Evolutionary conservation across 1,140 invertebrate genomes (phyloP).

Genomic region (Penaeus indicus): DNA sequence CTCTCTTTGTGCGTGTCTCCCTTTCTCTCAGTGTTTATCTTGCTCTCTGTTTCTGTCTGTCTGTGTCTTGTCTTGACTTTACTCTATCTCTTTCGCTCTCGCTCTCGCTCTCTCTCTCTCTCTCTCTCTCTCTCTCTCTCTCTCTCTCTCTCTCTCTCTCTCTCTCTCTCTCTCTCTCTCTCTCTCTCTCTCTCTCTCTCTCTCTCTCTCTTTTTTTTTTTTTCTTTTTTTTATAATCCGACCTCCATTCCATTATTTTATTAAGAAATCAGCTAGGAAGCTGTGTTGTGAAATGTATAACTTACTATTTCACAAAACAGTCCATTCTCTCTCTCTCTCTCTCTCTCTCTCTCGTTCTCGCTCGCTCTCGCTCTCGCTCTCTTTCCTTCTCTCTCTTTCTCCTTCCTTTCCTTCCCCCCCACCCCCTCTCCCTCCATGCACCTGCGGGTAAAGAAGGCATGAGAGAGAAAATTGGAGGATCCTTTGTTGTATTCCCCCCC

Average conservation of each 20-base stretch:
- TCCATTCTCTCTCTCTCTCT: constrained; percentile 6
- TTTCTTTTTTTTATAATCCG: background rate
- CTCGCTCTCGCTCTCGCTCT: background rate
- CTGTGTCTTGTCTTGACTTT: background rate
- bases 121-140: constrained; percentile 2
- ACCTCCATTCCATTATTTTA: too few relatives aligned
- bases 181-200: background rate
- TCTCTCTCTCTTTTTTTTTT: background rate
- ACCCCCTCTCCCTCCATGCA: too few relatives aligned
- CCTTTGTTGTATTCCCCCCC: background rate
- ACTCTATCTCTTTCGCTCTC: background rate
- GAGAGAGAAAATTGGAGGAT: constrained; percentile 1
- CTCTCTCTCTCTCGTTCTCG: background rate
- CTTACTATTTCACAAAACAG: too few relatives aligned
- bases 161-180: constrained; percentile 32
- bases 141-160: background rate
- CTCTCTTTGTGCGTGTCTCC: too few relatives aligned
- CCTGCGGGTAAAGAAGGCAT: background rate
- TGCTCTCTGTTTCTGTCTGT: too few relatives aligned
- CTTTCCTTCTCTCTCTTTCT: background rate
- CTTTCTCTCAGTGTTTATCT: too few relatives aligned
- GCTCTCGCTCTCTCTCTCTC: constrained; percentile 21
- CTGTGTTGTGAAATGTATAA: too few relatives aligned
- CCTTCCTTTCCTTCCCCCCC: background rate
- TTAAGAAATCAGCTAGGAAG: too few relatives aligned